Evolutionary conservation across 2,888 invertebrate genomes (phyloP).

Genomic region (Andrena flavipes): DNA sequence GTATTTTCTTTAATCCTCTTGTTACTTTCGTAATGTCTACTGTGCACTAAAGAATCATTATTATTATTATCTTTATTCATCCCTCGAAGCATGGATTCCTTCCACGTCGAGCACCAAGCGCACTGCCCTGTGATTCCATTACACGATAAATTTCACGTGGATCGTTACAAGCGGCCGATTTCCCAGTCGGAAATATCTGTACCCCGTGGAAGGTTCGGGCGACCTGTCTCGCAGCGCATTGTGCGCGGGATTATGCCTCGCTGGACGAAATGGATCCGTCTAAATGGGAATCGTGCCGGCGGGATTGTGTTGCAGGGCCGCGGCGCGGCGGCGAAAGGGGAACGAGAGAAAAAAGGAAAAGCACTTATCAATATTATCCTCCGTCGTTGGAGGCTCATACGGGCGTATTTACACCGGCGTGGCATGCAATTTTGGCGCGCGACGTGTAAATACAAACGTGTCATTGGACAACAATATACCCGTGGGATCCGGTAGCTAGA

Average conservation of each 20-base stretch:
- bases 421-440: slow-evolving; percentile 60
- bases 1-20: too few relatives aligned
- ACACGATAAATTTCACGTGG: too few relatives aligned
- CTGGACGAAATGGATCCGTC: not conserved
- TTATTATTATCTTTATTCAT: too few relatives aligned
- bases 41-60: too few relatives aligned
- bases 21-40: too few relatives aligned
- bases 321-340: too few relatives aligned
- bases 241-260: not conserved
- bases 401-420: slow-evolving; percentile 67
- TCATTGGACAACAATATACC: slow-evolving; percentile 79
- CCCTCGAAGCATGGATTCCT: too few relatives aligned
- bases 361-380: slow-evolving; percentile 62
- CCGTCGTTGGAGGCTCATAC: slow-evolving; percentile 48
- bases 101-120: too few relatives aligned
- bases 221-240: slow-evolving; percentile 2
- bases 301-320: slow-evolving; percentile 26
- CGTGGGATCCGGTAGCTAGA: slow-evolving; percentile 72
- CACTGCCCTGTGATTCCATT: too few relatives aligned
- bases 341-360: slow-evolving; percentile 39
- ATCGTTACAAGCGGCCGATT: too few relatives aligned
- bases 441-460: slow-evolving; percentile 63
- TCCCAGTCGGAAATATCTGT: not conserved
- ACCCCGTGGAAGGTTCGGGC: not conserved
- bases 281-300: not conserved